Base-by-base conservation (phyloP, 2,113 vertebrate species). In the Aldabrachelys gigantea region DNA sequence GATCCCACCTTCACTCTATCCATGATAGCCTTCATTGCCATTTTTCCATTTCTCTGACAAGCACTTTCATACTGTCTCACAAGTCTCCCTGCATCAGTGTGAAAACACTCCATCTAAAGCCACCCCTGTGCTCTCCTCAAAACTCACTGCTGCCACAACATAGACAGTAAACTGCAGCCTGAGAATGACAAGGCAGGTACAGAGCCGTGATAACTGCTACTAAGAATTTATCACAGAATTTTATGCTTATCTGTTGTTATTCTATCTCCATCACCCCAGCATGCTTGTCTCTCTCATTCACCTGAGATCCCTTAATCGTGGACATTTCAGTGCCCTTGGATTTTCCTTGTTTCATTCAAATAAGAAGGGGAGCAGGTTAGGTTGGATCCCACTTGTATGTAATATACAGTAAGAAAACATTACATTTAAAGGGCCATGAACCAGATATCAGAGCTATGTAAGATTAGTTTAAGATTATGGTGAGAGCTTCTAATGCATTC, bases 261-360 rank as follows among this genome's bases (percentile, higher is more conserved):
- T 41, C 38, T 22, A 24, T 41, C 69, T 75, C 69, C 21, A 22
- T n/a, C 65, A 38, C 21, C 5, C 38, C 69, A 75, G 69, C 21
- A 4, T 38, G 14, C 9, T 75, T 41, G 38, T 75, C 19, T 75
- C 21, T 75, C n/a, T 41, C 69, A 75, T 75, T 11, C 69, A 41
- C 69, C 83, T 91, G 94, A 97, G 81, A 91, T 57, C 69, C 49
- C 8, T 91, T 82, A 47, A 90, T 82, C 54, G 5, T 56, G 8
- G 54, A 25, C 22, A 56, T 54, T 41, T 41, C 52, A 53, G 9
- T 81, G 80, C 8, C 17, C 50, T 24, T 52, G 31, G 50, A 38
- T 81, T 35, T n/a, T 81, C 10, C 80, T 81, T 50, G 35, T 22
- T 53, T 53, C 50, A n/a, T 81, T 81, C 52, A 81, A 22, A 38